Evolutionary conservation across 2,797 vertebrate species (phyloP), one percentile per base, ranked within the genome.

Genomic region (Valencia hispanica): DNA sequence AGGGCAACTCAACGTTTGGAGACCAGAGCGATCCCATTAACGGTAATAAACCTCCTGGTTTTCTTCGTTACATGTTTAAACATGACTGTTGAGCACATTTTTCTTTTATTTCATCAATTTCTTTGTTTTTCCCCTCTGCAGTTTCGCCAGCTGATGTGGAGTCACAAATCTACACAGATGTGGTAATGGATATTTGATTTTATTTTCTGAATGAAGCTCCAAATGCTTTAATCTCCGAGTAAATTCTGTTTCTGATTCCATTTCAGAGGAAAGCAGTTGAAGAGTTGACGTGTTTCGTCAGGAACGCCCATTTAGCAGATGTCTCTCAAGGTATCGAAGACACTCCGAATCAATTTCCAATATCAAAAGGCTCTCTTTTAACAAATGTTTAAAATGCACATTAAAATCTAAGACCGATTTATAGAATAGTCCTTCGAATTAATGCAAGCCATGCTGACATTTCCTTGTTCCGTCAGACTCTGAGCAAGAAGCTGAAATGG

Each of bases 181-280:
- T 80, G 86, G 90, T 91, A 84, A 84, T 17, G 5, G 12, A 47
- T 12, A 17, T 68, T 0, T 22, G 22, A 3, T 0, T 39, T 15
- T n/a, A 7, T 51, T 43, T 74, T 5, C 32, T 45, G 25, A 72
- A 25, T 68, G 0, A 34, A 18, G 51, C 30, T 0, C 7, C 9
- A 17, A 17, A 36, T 22, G 25, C 14, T 48, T 4, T 1, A 6
- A 9, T 34, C 8, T 50, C 12, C 73, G 36, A 7, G 0, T 59
- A 30, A 50, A 48, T 47, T 5, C 2, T 63, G 48, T 53, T 43
- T 68, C 39, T 59, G 1, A 70, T 61, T 3, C 55, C 41, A 45
- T 80, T 79, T 55, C 43, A 91, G 90, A 78, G 1, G 1, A 3
- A 34, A 30, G 51, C 79, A 48, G 75, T 75, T 10, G 84, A 88